Conservation (phyloP, 2,797 vertebrate genomes). For the Bradypus variegatus region DNA sequence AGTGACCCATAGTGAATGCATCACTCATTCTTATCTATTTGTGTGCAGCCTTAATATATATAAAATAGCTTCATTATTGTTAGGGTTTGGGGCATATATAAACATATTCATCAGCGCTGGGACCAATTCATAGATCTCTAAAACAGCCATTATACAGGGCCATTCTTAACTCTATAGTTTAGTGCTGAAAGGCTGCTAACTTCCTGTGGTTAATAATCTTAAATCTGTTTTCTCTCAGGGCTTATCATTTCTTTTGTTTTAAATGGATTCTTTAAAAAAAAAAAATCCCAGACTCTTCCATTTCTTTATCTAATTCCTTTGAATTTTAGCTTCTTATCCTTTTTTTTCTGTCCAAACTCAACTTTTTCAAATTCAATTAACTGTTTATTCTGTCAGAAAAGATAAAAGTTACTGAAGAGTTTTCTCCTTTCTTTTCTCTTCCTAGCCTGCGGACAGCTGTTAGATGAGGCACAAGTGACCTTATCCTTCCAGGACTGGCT, state of each 20-base stretch:
- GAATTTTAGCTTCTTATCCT: slow-evolving; percentile 10
- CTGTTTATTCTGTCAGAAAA: slow-evolving; percentile 46
- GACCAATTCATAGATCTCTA: neutral
- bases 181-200: neutral
- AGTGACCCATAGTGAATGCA: neutral
- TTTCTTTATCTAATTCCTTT: slow-evolving; percentile 18
- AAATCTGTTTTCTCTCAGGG: neutral
- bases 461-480: slow-evolving; percentile 82
- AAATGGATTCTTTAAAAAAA: neutral
- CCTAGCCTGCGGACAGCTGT: slow-evolving; percentile 75
- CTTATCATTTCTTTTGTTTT: slow-evolving; percentile 15
- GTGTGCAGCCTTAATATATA: neutral
- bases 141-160: neutral
- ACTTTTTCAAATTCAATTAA: slow-evolving; percentile 29
- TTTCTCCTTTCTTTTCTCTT: neutral
- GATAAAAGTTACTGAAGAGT: neutral
- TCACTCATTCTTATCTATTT: neutral
- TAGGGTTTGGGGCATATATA: neutral
- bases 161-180: neutral
- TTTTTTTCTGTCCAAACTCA: neutral
- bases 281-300: neutral
- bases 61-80: neutral
- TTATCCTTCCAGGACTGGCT: slow-evolving; percentile 91
- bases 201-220: neutral
- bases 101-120: neutral